Evolutionary conservation across 2,797 vertebrate genomes (phyloP).

Genomic region (Chelidonichthys spinosus): DNA sequence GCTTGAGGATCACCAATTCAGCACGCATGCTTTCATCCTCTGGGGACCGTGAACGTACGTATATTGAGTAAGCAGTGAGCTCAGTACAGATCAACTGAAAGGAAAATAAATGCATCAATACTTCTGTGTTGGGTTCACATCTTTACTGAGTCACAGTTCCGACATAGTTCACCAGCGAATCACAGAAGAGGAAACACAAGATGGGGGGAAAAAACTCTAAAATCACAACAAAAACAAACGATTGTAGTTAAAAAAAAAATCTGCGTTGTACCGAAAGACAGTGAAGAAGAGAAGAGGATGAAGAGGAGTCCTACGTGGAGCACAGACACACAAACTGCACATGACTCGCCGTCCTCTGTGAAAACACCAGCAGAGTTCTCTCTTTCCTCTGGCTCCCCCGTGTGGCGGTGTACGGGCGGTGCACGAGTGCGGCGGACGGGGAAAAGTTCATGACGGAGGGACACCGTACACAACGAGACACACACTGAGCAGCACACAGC

Average conservation of each 20-base stretch:
- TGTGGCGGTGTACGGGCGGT: constrained; percentile 48
- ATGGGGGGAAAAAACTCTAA: constrained; percentile 1
- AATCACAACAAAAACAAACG: constrained; percentile 56
- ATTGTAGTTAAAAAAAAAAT: constrained; percentile 67
- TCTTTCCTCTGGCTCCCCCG: constrained; percentile 59
- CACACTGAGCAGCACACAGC: constrained; percentile 54
- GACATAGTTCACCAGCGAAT: constrained; percentile 65
- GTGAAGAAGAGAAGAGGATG: constrained; percentile 12
- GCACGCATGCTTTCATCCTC: background rate
- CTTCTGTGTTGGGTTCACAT: constrained; percentile 65
- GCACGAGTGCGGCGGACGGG: constrained; percentile 26
- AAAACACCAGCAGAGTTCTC: background rate
- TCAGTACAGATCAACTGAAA: background rate
- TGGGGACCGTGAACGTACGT: background rate
- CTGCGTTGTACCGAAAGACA: constrained; percentile 37
- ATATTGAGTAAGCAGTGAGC: background rate
- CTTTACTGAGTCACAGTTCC: constrained; percentile 78
- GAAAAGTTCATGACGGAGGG: constrained; percentile 42
- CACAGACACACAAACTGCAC: constrained; percentile 9
- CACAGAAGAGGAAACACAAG: constrained; percentile 58
- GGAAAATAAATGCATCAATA: background rate
- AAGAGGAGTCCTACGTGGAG: constrained; percentile 1
- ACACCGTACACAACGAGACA: constrained; percentile 42
- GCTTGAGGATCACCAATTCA: background rate
- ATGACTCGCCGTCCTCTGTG: background rate